Evolutionary conservation across 2,113 vertebrate species (phyloP).

Genomic region (Tichodroma muraria): DNA sequence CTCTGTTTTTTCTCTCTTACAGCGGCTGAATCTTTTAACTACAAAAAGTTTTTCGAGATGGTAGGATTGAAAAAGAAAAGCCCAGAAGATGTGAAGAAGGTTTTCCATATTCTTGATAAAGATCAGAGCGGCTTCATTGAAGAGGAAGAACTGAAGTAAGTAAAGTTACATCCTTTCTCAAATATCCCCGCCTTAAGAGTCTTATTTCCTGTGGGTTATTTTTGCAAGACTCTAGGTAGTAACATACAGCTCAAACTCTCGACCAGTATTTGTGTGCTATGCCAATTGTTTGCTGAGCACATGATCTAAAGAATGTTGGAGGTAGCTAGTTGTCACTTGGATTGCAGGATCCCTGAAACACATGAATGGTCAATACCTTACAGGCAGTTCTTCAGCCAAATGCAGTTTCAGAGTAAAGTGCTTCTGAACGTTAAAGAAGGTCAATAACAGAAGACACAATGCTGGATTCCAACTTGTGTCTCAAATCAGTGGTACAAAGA

Average conservation of each 20-base stretch:
- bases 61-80: conserved; percentile 88
- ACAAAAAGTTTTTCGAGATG: conserved; percentile 92
- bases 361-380: neutral
- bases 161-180: neutral
- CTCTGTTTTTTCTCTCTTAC: neutral
- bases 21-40: conserved; percentile 85
- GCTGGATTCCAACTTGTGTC: neutral
- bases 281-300: neutral
- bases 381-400: neutral
- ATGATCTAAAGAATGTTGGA: neutral
- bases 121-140: conserved; percentile 92
- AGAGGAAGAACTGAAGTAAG: conserved; percentile 92
- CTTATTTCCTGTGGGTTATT: neutral
- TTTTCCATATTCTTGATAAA: conserved; percentile 90
- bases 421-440: neutral
- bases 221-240: neutral
- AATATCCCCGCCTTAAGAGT: neutral
- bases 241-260: neutral
- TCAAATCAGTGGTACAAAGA: neutral
- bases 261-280: neutral
- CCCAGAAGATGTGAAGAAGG: conserved; percentile 82
- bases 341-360: neutral
- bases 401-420: neutral
- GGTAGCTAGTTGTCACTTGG: neutral
- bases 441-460: neutral